Percentiles rank a stretch among this genome's conserved stretches.
Conservation (phyloP, 2,797 vertebrate species). For the Acomys russatus region DNA sequence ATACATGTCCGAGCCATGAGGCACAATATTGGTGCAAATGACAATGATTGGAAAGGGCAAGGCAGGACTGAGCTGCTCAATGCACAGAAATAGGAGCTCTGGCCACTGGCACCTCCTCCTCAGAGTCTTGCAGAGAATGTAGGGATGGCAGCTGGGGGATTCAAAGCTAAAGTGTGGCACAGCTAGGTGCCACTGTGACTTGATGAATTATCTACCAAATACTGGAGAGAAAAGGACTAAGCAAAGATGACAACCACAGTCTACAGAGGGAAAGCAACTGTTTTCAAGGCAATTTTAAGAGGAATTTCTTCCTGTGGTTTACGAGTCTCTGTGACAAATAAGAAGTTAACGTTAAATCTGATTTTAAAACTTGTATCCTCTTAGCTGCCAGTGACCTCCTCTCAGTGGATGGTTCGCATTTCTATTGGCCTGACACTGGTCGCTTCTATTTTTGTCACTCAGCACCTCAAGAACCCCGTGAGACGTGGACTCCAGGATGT, state of each 20-base stretch:
- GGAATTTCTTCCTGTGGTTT: constrained; percentile 21
- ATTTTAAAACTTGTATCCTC: background rate
- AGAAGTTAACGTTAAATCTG: background rate
- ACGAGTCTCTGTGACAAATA: constrained; percentile 18
- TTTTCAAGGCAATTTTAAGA: constrained; percentile 40
- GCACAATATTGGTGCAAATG: fast-evolving
- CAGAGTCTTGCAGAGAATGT: background rate
- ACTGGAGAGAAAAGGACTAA: background rate
- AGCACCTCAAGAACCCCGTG: background rate
- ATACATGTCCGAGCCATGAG: background rate
- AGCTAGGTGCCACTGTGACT: background rate
- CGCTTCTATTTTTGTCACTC: background rate
- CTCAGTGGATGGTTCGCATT: background rate
- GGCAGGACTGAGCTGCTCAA: fast-evolving
- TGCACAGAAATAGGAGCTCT: fast-evolving
- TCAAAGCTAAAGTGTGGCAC: background rate
- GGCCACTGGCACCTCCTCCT: background rate
- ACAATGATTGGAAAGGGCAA: background rate
- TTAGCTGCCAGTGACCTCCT: background rate
- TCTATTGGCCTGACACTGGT: background rate
- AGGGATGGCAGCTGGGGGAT: background rate
- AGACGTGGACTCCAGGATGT: background rate
- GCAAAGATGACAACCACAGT: background rate
- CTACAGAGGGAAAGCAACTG: background rate
- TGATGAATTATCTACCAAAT: constrained; percentile 45